phyloP scores from a whole-genome alignment of 2,888 invertebrate species.

The Spilosoma lubricipeda region DNA sequence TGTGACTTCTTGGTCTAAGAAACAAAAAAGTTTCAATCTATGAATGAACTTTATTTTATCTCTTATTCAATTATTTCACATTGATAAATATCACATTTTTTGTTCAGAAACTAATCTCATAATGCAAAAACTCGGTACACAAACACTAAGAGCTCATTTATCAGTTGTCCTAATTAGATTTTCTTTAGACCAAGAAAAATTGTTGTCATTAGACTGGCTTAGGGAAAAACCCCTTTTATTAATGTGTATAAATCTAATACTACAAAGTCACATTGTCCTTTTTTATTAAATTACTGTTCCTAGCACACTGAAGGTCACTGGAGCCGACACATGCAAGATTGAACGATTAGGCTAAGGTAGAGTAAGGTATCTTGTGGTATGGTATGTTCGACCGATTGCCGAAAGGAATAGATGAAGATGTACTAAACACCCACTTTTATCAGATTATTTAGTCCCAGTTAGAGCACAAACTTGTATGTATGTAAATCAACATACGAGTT shows the following conservation, averaged over 20 bases:
- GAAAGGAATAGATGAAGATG: too few species aligned
- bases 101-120: neutral
- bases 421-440: too few species aligned
- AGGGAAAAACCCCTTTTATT: neutral
- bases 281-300: too few species aligned
- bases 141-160: constrained; percentile 13
- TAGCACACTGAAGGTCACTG: too few species aligned
- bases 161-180: constrained; percentile 12
- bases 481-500: too few species aligned
- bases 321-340: too few species aligned
- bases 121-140: constrained; percentile 3
- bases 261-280: neutral
- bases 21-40: neutral
- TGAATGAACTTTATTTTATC: neutral
- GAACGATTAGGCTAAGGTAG: too few species aligned
- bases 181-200: constrained; percentile 14
- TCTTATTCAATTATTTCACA: neutral
- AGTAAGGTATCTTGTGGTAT: too few species aligned
- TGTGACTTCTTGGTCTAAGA: too few species aligned
- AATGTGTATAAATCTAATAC: neutral
- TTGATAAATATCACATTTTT: neutral
- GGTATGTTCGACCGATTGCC: too few species aligned
- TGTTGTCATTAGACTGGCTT: constrained; percentile 1
- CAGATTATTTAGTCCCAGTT: too few species aligned
- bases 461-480: too few species aligned